These are phyloP conservation scores for Platygyra sinensis DNA, from an alignment of 64 coral and sea anemone genomes.

Conservation along the genomic window DNA sequence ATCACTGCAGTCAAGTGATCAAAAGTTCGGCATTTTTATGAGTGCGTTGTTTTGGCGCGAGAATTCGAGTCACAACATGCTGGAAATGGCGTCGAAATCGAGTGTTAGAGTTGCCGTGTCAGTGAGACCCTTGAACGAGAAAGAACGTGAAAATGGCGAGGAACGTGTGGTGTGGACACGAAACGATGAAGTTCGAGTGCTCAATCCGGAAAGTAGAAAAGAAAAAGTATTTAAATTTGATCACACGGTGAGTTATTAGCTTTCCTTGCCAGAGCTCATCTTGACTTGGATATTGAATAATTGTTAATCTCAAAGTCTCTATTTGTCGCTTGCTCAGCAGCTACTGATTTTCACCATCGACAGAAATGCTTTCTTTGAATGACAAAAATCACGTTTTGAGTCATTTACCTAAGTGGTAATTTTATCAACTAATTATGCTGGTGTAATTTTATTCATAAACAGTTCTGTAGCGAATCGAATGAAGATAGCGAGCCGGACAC, in stretches of 20 bases:
- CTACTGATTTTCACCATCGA: neutral
- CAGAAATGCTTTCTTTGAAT: neutral
- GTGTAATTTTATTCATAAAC: neutral
- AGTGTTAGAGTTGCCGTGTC: slow-evolving; percentile 47
- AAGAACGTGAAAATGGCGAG: slow-evolving; percentile 30
- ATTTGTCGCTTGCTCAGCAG: neutral
- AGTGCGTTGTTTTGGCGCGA: slow-evolving; percentile 60
- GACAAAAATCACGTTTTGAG: neutral
- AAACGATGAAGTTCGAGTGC: slow-evolving; percentile 39
- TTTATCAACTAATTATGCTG: slow-evolving; percentile 29
- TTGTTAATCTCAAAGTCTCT: neutral
- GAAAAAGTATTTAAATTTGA: slow-evolving; percentile 66
- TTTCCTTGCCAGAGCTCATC: neutral
- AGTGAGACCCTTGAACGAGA: slow-evolving; percentile 39
- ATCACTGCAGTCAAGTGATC: neutral
- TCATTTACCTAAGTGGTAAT: slow-evolving; percentile 3
- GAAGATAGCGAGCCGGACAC: neutral
- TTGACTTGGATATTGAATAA: neutral
- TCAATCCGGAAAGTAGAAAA: slow-evolving; percentile 38
- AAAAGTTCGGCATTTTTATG: neutral
- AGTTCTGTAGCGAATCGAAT: slow-evolving; percentile 2
- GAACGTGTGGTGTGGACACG: slow-evolving; percentile 38
- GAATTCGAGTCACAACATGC: slow-evolving; percentile 28
- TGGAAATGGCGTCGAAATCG: slow-evolving; percentile 26
- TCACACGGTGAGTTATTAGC: slow-evolving; percentile 36